Evolutionary conservation across 2,113 vertebrate species (phyloP).

Genomic region (Ornithorhynchus anatinus): DNA sequence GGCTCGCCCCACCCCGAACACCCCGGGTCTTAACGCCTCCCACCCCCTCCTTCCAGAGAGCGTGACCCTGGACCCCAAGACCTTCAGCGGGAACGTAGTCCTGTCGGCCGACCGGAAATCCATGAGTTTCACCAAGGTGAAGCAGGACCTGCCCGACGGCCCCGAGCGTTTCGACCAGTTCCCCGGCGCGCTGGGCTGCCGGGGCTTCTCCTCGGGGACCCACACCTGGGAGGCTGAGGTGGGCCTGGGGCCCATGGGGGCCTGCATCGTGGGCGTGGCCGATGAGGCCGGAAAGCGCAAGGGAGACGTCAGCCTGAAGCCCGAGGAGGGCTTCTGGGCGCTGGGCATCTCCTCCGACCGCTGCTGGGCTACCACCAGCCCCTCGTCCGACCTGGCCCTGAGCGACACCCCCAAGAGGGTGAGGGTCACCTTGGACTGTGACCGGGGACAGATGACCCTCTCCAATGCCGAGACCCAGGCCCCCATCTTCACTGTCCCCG

Average conservation of each 20-base stretch:
- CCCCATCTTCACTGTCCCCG: constrained; percentile 3
- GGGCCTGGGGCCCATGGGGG: constrained; percentile 41
- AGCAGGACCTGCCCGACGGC: constrained; percentile 50
- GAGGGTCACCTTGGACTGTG: neutral
- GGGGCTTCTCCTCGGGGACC: constrained; percentile 61
- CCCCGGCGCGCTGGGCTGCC: constrained; percentile 58
- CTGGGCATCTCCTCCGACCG: neutral
- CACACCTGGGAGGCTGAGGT: constrained; percentile 71
- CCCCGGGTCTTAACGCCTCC: too few relatives aligned
- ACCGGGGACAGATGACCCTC: neutral
- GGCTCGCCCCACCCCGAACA: too few relatives aligned
- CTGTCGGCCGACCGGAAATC: constrained; percentile 63
- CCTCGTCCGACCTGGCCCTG: neutral
- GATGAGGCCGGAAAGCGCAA: neutral
- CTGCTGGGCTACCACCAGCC: neutral
- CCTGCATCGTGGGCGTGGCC: constrained; percentile 21
- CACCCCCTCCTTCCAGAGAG: constrained; percentile 44
- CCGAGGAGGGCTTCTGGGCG: constrained; percentile 10
- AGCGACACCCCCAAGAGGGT: neutral
- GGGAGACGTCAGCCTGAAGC: neutral
- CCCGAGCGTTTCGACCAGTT: constrained; percentile 54
- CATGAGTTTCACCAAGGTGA: constrained; percentile 35
- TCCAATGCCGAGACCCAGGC: neutral
- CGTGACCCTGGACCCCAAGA: constrained; percentile 69
- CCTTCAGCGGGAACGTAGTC: constrained; percentile 59